Evolutionary conservation across 2,113 vertebrate genomes (phyloP), one percentile per base, ranked within the genome.

Genomic region (Misgurnus mizolepis): DNA sequence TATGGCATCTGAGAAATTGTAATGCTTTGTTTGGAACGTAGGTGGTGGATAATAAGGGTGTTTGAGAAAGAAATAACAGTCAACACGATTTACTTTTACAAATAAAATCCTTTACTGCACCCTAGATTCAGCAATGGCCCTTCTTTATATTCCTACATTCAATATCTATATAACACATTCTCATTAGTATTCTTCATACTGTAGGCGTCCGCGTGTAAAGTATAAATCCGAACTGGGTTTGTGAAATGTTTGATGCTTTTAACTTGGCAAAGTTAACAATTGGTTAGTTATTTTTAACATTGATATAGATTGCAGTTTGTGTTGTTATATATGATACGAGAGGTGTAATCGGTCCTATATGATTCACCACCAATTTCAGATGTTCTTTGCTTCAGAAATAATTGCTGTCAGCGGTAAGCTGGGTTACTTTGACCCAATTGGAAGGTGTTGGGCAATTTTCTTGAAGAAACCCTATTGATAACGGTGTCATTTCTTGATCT

Each of bases 361-460:
- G 68, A 55, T 43, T 73, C 41, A 40, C 18, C 43, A 22, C 12
- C n/a, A 8, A 5, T 60, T 15, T 22, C 5, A 0, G 0, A 9
- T 7, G 5, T 45, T 60, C 40, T 58, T 27, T 17, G 10, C 53
- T 55, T 73, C 55, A 58, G 39, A 43, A 73, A 60, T 60, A 73
- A 60, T 73, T 18, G 6, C 9, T 6, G 50, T 49, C 45, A 11
- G 43, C 12, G 65, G 66, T 72, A 39, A 56, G 50, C 69, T 18
- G 14, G n/a, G 34, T 18, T 60, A 56, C 71, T 60, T 43, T 74
- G 55, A 74, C 71, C 71, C 53, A 74, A 55, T 74, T 61, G 40
- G 71, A 74, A 15, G 71, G n/a, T 27, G 55, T 40, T 5, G 71
- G 11, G n/a, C 71, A 73, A 73, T 60, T 73, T 45, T 58, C 4